Percentiles rank a stretch among this genome's conserved stretches.
Evolutionary conservation across 2,888 invertebrate species (phyloP).

Genomic region (Agrotis puta): DNA sequence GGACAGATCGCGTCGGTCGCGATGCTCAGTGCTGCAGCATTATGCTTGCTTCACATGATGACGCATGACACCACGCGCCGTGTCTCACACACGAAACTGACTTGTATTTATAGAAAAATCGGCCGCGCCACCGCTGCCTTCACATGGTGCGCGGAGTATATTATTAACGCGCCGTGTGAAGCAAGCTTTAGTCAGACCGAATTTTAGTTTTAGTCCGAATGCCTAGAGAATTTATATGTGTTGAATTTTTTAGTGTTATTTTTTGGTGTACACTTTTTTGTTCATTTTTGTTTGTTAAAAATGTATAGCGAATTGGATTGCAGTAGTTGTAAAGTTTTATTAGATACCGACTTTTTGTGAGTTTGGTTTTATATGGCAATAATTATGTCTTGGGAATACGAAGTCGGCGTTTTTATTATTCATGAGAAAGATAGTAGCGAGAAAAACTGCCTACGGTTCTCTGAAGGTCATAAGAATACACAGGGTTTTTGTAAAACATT

Average conservation of each 20-base stretch:
- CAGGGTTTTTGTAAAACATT: too few relatives aligned
- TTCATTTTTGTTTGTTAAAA: not conserved
- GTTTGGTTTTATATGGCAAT: not conserved
- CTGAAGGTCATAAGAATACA: too few relatives aligned
- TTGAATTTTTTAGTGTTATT: constrained; percentile 13
- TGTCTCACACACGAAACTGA: too few relatives aligned
- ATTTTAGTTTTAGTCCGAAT: constrained; percentile 23
- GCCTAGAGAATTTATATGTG: constrained; percentile 7
- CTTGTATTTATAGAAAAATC: too few relatives aligned
- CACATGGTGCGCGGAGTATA: too few relatives aligned
- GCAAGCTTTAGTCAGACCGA: not conserved
- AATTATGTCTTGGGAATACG: not conserved
- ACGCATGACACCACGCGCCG: too few relatives aligned
- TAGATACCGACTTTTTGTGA: not conserved
- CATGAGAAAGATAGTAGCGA: not conserved
- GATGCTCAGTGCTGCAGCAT: too few relatives aligned
- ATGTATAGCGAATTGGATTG: not conserved
- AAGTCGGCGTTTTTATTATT: not conserved
- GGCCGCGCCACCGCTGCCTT: too few relatives aligned
- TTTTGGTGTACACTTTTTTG: constrained; percentile 8
- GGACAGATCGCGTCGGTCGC: too few relatives aligned
- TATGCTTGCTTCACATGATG: too few relatives aligned
- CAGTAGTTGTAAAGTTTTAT: not conserved
- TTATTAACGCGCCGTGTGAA: too few relatives aligned
- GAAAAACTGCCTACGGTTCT: not conserved